Conservation (phyloP, 1,140 invertebrate genomes). For the Drosophila auraria region DNA sequence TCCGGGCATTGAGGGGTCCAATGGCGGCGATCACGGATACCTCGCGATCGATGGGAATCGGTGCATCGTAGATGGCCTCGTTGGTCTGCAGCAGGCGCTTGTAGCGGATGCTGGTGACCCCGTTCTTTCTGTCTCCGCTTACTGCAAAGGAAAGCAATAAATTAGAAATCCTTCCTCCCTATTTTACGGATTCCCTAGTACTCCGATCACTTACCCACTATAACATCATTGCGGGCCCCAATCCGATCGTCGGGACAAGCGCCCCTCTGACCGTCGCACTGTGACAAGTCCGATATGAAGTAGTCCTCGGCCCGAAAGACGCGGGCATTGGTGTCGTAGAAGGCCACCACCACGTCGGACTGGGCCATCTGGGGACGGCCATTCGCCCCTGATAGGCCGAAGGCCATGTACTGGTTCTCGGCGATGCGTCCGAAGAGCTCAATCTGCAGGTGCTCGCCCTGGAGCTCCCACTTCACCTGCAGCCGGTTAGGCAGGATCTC, state of each 20-base stretch:
- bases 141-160: conserved; percentile 76
- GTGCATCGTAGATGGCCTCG: conserved; percentile 89
- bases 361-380: conserved; percentile 90
- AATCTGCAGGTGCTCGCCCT: conserved; percentile 91
- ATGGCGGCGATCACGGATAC: conserved; percentile 95
- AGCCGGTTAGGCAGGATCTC: conserved; percentile 91
- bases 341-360: conserved; percentile 93
- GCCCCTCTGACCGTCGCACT: conserved; percentile 92
- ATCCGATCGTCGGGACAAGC: conserved; percentile 94
- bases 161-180: not conserved
- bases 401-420: conserved; percentile 95
- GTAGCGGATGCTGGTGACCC: conserved; percentile 93
- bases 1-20: conserved; percentile 91
- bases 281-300: conserved; percentile 92
- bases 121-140: conserved; percentile 90
- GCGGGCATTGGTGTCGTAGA: conserved; percentile 89
- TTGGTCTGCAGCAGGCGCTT: conserved; percentile 91
- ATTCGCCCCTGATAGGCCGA: conserved; percentile 92
- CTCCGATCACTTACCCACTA: conserved; percentile 86
- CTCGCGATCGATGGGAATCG: conserved; percentile 89
- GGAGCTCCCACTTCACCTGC: conserved; percentile 92
- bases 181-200: not conserved
- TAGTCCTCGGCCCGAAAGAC: conserved; percentile 93
- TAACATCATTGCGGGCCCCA: conserved; percentile 92
- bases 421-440: conserved; percentile 91